phyloP scores from a whole-genome alignment of 2,113 vertebrate genomes.

The Apeltes quadracus region DNA sequence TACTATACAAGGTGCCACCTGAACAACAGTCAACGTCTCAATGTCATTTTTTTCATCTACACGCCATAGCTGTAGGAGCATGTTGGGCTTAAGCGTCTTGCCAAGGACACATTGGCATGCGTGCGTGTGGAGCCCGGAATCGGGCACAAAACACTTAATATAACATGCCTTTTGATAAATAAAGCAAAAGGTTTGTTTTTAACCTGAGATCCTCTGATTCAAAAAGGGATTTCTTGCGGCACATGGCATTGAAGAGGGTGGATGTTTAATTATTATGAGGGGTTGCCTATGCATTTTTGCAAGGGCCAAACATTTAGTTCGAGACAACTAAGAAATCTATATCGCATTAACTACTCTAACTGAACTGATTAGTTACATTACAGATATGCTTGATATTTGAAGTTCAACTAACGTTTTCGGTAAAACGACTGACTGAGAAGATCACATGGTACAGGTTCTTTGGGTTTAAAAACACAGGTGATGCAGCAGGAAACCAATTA shows the following conservation, averaged over 20 bases:
- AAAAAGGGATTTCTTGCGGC: neutral
- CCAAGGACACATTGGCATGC: too few relatives aligned
- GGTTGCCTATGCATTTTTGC: neutral
- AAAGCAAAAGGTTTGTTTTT: neutral
- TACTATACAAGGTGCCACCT: too few relatives aligned
- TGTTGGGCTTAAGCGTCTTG: too few relatives aligned
- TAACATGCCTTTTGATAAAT: neutral
- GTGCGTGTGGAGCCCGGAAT: too few relatives aligned
- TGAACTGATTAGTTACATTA: neutral
- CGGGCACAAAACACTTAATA: too few relatives aligned
- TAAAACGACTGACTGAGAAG: too few relatives aligned
- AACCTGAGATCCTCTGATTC: neutral
- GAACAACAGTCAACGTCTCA: too few relatives aligned
- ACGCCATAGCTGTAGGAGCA: too few relatives aligned
- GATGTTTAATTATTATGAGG: neutral
- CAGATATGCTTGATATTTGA: too few relatives aligned
- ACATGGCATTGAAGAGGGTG: neutral
- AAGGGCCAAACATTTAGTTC: neutral
- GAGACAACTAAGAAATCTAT: neutral
- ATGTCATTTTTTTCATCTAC: too few relatives aligned
- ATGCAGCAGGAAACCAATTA: neutral
- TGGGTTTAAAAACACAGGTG: neutral
- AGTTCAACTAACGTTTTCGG: too few relatives aligned
- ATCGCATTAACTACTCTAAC: neutral
- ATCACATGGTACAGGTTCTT: too few relatives aligned